A percentile compares a stretch with the other conserved stretches of the same genome.
Evolutionary conservation across 2,888 invertebrate genomes (phyloP).

Genomic region (Crioceris asparagi): DNA sequence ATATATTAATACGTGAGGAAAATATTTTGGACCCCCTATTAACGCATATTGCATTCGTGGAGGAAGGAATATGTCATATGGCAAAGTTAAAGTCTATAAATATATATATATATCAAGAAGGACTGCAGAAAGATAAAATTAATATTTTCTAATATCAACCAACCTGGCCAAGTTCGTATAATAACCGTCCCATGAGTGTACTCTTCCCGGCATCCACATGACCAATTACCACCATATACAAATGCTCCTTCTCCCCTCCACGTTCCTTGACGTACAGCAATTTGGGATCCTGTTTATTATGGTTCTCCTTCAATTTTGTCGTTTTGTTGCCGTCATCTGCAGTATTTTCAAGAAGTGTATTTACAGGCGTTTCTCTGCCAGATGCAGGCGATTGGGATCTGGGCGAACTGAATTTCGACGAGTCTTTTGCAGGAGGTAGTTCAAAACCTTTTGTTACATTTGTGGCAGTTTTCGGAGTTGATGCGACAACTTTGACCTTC

Average conservation of each 20-base stretch:
- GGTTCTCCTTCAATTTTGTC: slow-evolving; percentile 42
- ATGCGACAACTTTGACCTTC: slow-evolving; percentile 30
- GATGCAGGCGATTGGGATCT: slow-evolving; percentile 59
- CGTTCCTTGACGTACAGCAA: slow-evolving; percentile 62
- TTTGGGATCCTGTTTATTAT: slow-evolving; percentile 41
- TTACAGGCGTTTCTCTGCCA: slow-evolving; percentile 45
- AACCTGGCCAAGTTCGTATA: slow-evolving; percentile 75
- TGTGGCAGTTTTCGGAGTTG: slow-evolving; percentile 40
- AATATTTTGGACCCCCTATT: neutral
- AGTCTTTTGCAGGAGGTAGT: slow-evolving; percentile 31
- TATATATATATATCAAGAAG: neutral
- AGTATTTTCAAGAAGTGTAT: slow-evolving; percentile 11
- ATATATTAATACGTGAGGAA: slow-evolving; percentile 1
- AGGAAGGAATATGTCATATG: neutral
- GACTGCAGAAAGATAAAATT: neutral
- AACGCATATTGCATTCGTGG: neutral
- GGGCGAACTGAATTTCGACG: slow-evolving; percentile 44
- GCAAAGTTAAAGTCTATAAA: neutral
- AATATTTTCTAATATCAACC: slow-evolving; percentile 6
- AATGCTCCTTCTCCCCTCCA: slow-evolving; percentile 69
- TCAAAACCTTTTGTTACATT: slow-evolving; percentile 51
- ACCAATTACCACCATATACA: slow-evolving; percentile 87
- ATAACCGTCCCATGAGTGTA: slow-evolving; percentile 91
- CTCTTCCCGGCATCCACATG: slow-evolving; percentile 98
- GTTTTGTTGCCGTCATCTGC: slow-evolving; percentile 15